phyloP scores from a whole-genome alignment of 2,797 vertebrate species.

The Uromys caudimaculatus region DNA sequence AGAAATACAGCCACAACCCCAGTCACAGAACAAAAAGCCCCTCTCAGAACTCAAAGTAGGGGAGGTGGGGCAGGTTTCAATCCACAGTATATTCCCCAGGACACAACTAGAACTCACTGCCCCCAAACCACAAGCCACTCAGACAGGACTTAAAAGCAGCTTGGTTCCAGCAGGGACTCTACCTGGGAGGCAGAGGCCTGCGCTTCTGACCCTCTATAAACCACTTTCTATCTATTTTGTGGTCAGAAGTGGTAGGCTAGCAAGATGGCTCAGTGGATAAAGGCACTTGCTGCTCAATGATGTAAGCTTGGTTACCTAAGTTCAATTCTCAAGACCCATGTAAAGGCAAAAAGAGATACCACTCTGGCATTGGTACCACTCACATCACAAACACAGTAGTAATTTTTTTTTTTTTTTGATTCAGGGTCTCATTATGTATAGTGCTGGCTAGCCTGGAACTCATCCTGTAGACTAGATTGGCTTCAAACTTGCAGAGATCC shows the following conservation, averaged over 20 bases:
- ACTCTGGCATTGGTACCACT: too few relatives aligned
- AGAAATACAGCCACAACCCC: conserved; percentile 42
- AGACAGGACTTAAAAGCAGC: conserved; percentile 35
- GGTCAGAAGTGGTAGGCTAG: not conserved
- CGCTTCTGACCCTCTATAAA: not conserved
- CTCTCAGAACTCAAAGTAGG: not conserved
- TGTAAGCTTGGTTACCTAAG: not conserved
- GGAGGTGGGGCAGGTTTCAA: not conserved
- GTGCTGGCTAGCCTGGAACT: not conserved
- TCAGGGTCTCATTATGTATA: not conserved
- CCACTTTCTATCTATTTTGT: conserved; percentile 24
- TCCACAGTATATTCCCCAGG: not conserved
- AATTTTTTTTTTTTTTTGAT: not conserved
- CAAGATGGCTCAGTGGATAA: not conserved
- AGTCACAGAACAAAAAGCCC: conserved; percentile 20
- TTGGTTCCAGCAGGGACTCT: conserved; percentile 31
- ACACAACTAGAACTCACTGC: not conserved
- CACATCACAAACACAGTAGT: not conserved
- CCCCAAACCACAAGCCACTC: not conserved
- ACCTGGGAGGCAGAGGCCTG: not conserved
- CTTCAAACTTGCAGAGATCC: not conserved
- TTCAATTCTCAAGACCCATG: not conserved
- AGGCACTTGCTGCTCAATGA: not conserved
- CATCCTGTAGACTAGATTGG: not conserved
- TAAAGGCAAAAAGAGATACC: not conserved